Conservation (phyloP, 2,888 invertebrate genomes). For the Plagodis pulveraria region DNA sequence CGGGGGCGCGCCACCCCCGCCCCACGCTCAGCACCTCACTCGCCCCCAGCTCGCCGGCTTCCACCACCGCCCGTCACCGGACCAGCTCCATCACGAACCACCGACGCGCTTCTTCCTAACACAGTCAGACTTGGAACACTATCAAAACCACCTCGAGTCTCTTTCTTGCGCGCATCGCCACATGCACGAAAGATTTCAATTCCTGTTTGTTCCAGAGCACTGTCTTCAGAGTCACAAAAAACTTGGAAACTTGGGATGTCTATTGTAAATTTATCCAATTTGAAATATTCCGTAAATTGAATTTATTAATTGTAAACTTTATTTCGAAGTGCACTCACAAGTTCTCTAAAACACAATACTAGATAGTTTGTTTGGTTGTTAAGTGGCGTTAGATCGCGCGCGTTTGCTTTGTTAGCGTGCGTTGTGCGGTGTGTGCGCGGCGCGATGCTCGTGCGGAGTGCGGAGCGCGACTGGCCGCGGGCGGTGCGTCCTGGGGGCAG, state of each 20-base stretch:
- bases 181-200: conserved; percentile 7
- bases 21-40: conserved; percentile 62
- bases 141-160: conserved; percentile 27
- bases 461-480: conserved; percentile 56
- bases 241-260: not conserved
- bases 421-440: conserved; percentile 35
- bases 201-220: conserved; percentile 8
- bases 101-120: conserved; percentile 3
- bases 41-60: conserved; percentile 63
- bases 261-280: not conserved
- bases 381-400: conserved; percentile 38
- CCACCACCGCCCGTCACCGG: conserved; percentile 48
- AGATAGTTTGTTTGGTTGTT: conserved; percentile 30
- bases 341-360: conserved; percentile 16
- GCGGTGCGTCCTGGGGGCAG: conserved; percentile 43
- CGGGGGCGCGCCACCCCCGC: conserved; percentile 63
- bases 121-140: conserved; percentile 11
- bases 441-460: conserved; percentile 49
- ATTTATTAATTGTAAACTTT: conserved; percentile 2
- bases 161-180: conserved; percentile 44
- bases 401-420: conserved; percentile 30
- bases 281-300: not conserved
- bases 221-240: conserved; percentile 4
- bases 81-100: conserved; percentile 24
- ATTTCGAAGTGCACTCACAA: conserved; percentile 3